These are phyloP conservation scores for Tipula vernalis DNA, from an alignment of 2,888 invertebrate genomes.

Conservation along the genomic window DNA sequence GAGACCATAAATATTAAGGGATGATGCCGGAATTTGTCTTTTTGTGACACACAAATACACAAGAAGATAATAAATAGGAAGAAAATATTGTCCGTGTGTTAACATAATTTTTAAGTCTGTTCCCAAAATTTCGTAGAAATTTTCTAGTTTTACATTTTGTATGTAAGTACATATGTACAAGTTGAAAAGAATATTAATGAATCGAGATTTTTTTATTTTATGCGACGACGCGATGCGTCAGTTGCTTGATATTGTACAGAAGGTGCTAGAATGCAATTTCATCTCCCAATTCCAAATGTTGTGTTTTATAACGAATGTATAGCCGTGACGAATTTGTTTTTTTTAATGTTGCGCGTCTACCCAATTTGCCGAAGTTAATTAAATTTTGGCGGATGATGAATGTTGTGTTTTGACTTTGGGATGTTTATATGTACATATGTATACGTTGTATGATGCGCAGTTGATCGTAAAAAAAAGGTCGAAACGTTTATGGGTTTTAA, in stretches of 20 bases:
- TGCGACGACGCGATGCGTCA: not conserved
- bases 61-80: not conserved
- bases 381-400: not conserved
- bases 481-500: not conserved
- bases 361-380: slow-evolving; percentile 1
- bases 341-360: not conserved
- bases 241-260: not conserved
- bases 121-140: not conserved
- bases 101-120: not conserved
- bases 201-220: not conserved
- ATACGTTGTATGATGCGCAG: not conserved
- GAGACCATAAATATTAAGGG: not conserved
- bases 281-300: not conserved
- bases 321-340: not conserved
- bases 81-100: not conserved
- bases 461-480: not conserved
- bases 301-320: no score
- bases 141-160: not conserved
- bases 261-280: not conserved
- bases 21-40: not conserved
- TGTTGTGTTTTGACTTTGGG: not conserved
- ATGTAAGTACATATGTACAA: not conserved
- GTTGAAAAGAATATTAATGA: not conserved
- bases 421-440: not conserved
- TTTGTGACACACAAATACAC: not conserved